Evolutionary conservation across 1,140 invertebrate species (phyloP), one percentile per base, ranked within the genome.

Genomic region (Batillaria attramentaria): DNA sequence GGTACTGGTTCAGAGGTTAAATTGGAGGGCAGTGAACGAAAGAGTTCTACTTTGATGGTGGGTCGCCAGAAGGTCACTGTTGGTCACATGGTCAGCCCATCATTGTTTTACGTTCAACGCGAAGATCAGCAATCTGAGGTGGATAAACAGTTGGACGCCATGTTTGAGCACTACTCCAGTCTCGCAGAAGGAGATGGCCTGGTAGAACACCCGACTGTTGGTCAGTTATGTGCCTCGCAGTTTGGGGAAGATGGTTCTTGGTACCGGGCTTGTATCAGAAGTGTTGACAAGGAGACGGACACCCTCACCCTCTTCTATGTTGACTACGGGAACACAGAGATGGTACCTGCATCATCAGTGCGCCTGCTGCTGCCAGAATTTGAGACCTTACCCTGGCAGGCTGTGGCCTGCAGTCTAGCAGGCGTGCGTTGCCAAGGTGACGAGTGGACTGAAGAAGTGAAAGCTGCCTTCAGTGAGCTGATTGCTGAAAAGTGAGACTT

Each of bases 131-230:
- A 81, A 13, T 1, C 74, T 2, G 42, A 60, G 24, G 41, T 87
- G 8, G 75, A 86, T 39, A 43, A 54, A 16, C 43, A 87, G 42
- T 46, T 84, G 57, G 82, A 87, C 62, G 76, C 78, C 20, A 85
- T 89, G 84, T 85, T 78, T 78, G 83, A 87, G 20, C 79, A 84
- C 20, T 87, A 84, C 57, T 81, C 68, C 62, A 73, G 50, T 24
- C 62, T 66, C 57, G 42, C 60, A 50, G 79, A 79, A 35, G 72
- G n/a, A 3, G 94, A 95, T n/a, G 92, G 92, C 5, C 93, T 94
- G 65, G 78, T 85, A n/a, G 93, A 95, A n/a, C 41, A 77, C 91
- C 94, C 94, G 0, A 89, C 95, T 75, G 85, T 92, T 83, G 88
- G 90, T 96, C 73, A 83, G 57, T 24, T 83, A 0, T 83, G 82